Conservation (phyloP, 2,113 vertebrate genomes). For the Phrynosoma platyrhinos region DNA sequence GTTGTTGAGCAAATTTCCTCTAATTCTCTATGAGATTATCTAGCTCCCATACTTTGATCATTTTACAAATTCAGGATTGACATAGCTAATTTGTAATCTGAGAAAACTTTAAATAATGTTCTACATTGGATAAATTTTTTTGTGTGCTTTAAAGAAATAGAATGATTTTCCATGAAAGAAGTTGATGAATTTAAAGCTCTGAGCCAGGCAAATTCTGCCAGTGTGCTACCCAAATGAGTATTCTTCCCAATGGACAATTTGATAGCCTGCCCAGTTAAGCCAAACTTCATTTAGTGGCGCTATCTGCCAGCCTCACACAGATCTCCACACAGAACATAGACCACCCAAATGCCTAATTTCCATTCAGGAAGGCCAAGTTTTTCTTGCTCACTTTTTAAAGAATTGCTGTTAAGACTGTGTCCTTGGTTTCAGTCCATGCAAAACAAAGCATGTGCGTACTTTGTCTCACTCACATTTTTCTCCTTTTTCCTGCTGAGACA, state of each 20-base stretch:
- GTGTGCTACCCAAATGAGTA: conserved; percentile 49
- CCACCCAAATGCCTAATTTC: conserved; percentile 71
- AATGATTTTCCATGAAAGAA: conserved; percentile 41
- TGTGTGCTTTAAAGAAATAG: conserved; percentile 36
- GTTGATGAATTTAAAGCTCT: conserved; percentile 43
- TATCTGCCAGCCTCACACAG: conserved; percentile 64
- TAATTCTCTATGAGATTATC: neutral
- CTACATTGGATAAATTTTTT: neutral
- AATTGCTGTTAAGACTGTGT: conserved; percentile 32
- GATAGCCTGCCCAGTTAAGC: conserved; percentile 56
- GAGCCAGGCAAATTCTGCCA: conserved; percentile 57
- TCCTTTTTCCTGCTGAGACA: rapidly evolving
- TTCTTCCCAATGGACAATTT: conserved; percentile 46
- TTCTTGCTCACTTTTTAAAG: conserved; percentile 49
- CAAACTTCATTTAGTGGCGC: conserved; percentile 52
- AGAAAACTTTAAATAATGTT: conserved; percentile 44
- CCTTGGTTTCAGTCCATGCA: conserved; percentile 68
- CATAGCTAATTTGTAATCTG: neutral
- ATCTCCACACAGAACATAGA: conserved; percentile 38
- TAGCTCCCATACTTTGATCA: rapidly evolving
- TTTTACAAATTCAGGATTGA: conserved; percentile 24
- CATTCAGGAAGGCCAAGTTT: conserved; percentile 65
- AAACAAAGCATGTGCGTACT: conserved; percentile 68
- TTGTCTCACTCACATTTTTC: conserved; percentile 43
- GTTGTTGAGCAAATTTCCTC: neutral